Evolutionary conservation across 1,140 invertebrate genomes (phyloP).

Genomic region (Paraescarpia echinospica): DNA sequence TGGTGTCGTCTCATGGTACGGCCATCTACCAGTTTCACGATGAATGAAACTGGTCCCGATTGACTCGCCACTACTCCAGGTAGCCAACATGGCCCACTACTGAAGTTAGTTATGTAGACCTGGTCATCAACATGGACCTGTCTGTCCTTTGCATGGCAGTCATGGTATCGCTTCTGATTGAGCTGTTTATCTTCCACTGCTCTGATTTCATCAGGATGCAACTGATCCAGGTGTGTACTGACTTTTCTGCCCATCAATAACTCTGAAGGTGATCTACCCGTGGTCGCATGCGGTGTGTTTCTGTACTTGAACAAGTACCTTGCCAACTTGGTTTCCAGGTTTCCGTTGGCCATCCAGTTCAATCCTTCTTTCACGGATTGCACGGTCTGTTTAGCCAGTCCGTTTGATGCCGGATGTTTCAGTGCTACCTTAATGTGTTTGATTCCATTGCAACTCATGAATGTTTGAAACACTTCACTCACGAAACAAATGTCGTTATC

Average conservation of each 20-base stretch:
- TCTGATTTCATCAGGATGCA: not conserved
- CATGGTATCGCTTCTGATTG: not conserved
- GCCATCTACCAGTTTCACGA: not conserved
- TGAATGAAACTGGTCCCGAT: not conserved
- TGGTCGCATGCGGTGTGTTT: conserved; percentile 21
- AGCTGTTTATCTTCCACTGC: not conserved
- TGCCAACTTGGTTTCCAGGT: not conserved
- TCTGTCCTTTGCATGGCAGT: not conserved
- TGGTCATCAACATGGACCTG: not conserved
- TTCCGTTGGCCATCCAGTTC: conserved; percentile 17
- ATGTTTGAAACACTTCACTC: conserved; percentile 37
- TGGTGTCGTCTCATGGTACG: not conserved
- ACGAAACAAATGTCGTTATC: conserved; percentile 43
- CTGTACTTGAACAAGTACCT: conserved; percentile 19
- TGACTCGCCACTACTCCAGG: not conserved
- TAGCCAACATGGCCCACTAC: not conserved
- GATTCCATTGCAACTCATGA: conserved; percentile 34
- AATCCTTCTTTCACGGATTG: conserved; percentile 34
- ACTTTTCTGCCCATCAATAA: conserved; percentile 11
- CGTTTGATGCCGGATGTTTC: conserved; percentile 43
- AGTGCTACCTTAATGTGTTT: conserved; percentile 34
- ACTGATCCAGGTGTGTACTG: not conserved
- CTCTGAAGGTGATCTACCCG: conserved; percentile 16
- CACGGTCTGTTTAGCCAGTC: conserved; percentile 40
- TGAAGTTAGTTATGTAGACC: not conserved